These are phyloP conservation scores for Amaurobius ferox DNA, from an alignment of 2,888 invertebrate genomes.

Conservation along the genomic window DNA sequence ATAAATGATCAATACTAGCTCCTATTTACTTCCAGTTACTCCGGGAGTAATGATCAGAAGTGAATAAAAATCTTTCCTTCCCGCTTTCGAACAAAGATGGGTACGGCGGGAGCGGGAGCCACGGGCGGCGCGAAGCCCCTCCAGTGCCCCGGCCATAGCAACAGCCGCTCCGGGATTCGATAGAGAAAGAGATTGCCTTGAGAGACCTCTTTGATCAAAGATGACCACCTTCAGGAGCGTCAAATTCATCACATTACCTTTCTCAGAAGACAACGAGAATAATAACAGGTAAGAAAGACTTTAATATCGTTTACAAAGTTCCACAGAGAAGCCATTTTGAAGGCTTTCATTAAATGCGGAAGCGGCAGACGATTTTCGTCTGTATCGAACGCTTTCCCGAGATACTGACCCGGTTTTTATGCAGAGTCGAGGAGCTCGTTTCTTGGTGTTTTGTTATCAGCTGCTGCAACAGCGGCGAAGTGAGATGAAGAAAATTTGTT, in stretches of 20 bases:
- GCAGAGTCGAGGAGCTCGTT: background rate
- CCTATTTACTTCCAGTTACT: background rate
- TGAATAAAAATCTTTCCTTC: background rate
- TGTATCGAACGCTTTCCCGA: slow-evolving; percentile 40
- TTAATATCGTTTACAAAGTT: background rate
- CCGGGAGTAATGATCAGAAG: background rate
- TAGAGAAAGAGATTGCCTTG: background rate
- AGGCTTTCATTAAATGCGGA: background rate
- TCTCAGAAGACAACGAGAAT: slow-evolving; percentile 52
- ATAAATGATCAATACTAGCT: background rate
- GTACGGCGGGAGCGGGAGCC: background rate
- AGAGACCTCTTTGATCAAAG: background rate
- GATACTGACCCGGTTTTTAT: slow-evolving; percentile 41
- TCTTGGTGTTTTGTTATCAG: background rate
- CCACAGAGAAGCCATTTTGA: background rate
- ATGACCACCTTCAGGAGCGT: slow-evolving; percentile 48
- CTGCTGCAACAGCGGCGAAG: background rate
- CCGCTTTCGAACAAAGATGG: background rate
- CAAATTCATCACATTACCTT: slow-evolving; percentile 36
- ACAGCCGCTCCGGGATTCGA: slow-evolving; percentile 3
- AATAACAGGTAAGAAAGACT: slow-evolving; percentile 41
- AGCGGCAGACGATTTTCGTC: background rate
- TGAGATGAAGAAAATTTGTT: no score
- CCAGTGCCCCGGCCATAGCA: slow-evolving; percentile 52
- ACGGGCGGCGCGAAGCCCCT: slow-evolving; percentile 34